Evolutionary conservation across 2,888 invertebrate species (phyloP).

Genomic region (Dasypogon diadema): DNA sequence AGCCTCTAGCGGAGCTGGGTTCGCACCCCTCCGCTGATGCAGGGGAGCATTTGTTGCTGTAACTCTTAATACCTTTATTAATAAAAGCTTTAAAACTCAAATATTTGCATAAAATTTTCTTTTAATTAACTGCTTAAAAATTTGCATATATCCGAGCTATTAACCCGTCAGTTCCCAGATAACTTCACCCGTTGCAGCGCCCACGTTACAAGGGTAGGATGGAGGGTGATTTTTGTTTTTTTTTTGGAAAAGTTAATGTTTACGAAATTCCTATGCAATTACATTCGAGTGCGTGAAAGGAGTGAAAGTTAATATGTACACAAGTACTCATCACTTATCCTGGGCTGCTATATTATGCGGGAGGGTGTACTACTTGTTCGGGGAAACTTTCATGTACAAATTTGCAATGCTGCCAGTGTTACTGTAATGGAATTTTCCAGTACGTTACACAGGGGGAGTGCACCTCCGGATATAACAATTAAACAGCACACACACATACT

Average conservation of each 20-base stretch:
- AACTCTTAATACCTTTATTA: slow-evolving; percentile 47
- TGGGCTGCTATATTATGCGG: neutral
- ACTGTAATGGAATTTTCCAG: slow-evolving; percentile 32
- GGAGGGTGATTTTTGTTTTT: neutral
- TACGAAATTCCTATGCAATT: slow-evolving; percentile 39
- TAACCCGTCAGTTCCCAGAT: slow-evolving; percentile 11
- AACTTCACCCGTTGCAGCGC: neutral
- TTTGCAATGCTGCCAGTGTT: neutral
- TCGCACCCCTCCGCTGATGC: neutral
- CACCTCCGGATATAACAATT: slow-evolving; percentile 44
- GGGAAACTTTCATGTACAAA: neutral
- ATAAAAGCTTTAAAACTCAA: slow-evolving; percentile 50
- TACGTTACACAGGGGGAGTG: slow-evolving; percentile 28
- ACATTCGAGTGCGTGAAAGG: slow-evolving; percentile 28
- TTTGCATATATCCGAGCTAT: slow-evolving; percentile 48
- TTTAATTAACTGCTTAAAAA: slow-evolving; percentile 52
- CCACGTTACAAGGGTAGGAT: neutral
- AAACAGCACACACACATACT: slow-evolving; percentile 40
- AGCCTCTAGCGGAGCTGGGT: neutral
- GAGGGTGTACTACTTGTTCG: neutral
- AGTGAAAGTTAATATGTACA: slow-evolving; percentile 21
- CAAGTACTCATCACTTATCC: neutral
- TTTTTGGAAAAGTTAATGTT: slow-evolving; percentile 27
- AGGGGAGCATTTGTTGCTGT: neutral
- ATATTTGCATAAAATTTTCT: slow-evolving; percentile 52